Evolutionary conservation across 2,113 vertebrate genomes (phyloP).

Genomic region (Pongo pygmaeus): DNA sequence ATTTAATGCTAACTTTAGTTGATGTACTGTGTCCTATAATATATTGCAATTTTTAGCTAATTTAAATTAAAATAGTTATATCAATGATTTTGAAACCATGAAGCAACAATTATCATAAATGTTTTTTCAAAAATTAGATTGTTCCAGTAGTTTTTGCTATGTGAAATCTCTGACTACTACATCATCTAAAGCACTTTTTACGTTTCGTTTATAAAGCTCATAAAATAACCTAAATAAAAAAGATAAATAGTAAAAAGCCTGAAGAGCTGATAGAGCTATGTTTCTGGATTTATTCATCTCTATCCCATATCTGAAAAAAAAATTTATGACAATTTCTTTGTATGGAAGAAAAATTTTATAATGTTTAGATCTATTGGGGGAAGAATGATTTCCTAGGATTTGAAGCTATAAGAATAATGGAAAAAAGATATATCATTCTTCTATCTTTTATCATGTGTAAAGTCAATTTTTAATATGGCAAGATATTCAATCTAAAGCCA

Average conservation of each 20-base stretch:
- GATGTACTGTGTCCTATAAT: not conserved
- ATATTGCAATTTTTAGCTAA: not conserved
- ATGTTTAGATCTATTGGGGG: conserved; percentile 37
- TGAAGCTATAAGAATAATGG: conserved; percentile 53
- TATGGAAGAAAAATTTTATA: conserved; percentile 74
- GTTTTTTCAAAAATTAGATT: not conserved
- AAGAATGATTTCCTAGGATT: conserved; percentile 43
- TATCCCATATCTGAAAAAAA: not conserved
- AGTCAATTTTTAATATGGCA: conserved; percentile 47
- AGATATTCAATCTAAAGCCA: conserved; percentile 29
- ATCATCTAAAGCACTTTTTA: not conserved
- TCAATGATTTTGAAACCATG: not conserved
- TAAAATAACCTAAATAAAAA: conserved; percentile 49
- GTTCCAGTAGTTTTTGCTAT: not conserved
- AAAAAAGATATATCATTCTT: conserved; percentile 51
- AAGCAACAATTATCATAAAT: not conserved
- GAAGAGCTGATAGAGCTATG: not conserved
- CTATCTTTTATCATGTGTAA: conserved; percentile 48
- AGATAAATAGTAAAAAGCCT: conserved; percentile 22
- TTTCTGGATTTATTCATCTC: conserved; percentile 51
- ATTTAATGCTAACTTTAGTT: conserved; percentile 16
- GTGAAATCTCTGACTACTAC: conserved; percentile 10
- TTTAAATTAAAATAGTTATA: conserved; percentile 37
- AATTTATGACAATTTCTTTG: conserved; percentile 61
- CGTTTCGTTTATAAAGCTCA: conserved; percentile 57